Conservation (phyloP, 2,797 vertebrate species). For the Coregonus ussuriensis region DNA sequence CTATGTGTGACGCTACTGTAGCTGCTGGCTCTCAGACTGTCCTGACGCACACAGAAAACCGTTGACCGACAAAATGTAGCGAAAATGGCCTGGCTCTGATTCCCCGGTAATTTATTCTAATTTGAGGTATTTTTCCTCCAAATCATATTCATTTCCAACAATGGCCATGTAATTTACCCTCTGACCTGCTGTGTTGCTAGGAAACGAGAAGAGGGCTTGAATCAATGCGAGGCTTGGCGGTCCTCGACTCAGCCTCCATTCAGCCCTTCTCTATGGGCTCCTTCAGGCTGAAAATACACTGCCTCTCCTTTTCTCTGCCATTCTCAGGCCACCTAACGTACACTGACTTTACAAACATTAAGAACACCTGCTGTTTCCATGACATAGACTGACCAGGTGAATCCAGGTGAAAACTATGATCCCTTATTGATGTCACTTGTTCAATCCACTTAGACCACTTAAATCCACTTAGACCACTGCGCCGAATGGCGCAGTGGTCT, state of each 20-base stretch:
- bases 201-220: conserved; percentile 64
- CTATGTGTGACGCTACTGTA: not conserved
- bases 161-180: conserved; percentile 67
- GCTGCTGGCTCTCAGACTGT: not conserved
- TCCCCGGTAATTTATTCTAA: not conserved
- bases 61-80: not conserved
- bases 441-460: too few relatives aligned
- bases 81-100: not conserved
- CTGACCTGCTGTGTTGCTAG: conserved; percentile 72
- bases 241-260: conserved; percentile 51
- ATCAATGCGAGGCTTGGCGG: conserved; percentile 61
- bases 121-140: conserved; percentile 25
- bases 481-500: too few relatives aligned
- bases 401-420: too few relatives aligned
- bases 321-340: conserved; percentile 33
- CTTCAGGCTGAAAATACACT: conserved; percentile 43
- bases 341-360: not conserved
- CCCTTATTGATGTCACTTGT: too few relatives aligned
- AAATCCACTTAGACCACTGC: too few relatives aligned
- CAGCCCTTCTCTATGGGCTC: conserved; percentile 27
- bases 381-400: too few relatives aligned
- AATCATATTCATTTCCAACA: conserved; percentile 56
- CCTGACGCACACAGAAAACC: not conserved
- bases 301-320: conserved; percentile 28
- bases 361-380: too few relatives aligned